Evolutionary conservation across 2,113 vertebrate species (phyloP), one percentile per base, ranked within the genome.

Genomic region (Antechinus flavipes): DNA sequence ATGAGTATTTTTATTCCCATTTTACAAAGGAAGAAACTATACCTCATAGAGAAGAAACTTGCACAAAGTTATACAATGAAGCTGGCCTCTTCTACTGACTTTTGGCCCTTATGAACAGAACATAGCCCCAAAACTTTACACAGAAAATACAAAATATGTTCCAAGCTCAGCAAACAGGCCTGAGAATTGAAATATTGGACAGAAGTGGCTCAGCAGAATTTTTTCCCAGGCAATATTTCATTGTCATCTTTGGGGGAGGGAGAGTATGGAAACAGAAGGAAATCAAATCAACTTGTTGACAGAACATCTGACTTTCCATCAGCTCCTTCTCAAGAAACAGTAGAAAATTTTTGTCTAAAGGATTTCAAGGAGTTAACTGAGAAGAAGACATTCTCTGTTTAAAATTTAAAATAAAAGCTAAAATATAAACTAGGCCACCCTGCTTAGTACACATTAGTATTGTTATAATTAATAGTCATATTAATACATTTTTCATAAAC

Each of bases 191-290:
- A 92, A 84, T 7, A 1, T 0, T 22, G 30, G 58, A 5, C 1
- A 1, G 42, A 93, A 52, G n/a, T 24, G 12, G 8, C 46, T 84
- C 76, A 49, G 90, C 46, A 76, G 46, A 30, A 10, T 30, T 42
- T 90, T 61, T 89, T 90, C 91, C 46, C 46, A 55, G 42, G 47
- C 68, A 6, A 61, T 91, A 42, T 95, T 93, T 93, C 54, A 95
- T 76, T 25, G 0, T 93, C 35, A 2, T 25, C 26, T 27, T 16
- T 54, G 90, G n/a, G 19, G n/a, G 35, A 52, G 50, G 50, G 10
- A 52, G 50, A 52, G n/a, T 4, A 61, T 90, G 94, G 61, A 94
- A 93, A 93, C 55, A 94, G 90, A 52, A 94, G 96, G 92, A 94
- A 58, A 35, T 93, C 91, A 9, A 61, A 89, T 61, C 61, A 35